A percentile compares a stretch with the other conserved stretches of the same genome.
These are phyloP conservation scores for Bufotes viridis DNA, from an alignment of 2,797 vertebrate genomes.

Conservation along the genomic window DNA sequence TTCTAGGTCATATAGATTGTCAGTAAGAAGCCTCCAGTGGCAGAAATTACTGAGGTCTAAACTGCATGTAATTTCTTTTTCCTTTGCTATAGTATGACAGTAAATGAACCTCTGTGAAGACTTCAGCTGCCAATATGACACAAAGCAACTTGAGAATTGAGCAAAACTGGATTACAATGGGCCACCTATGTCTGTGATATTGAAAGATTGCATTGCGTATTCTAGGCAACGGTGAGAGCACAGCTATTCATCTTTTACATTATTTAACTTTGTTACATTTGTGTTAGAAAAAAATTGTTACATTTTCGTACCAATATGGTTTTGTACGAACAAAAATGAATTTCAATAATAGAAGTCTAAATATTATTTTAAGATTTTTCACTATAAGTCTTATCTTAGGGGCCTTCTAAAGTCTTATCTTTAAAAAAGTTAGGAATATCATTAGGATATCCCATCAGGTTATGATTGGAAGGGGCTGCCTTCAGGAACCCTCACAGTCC, in stretches of 20 bases:
- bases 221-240: constrained; percentile 4
- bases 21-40: constrained; percentile 61
- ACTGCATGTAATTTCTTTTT: constrained; percentile 44
- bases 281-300: constrained; percentile 13
- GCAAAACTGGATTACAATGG: not conserved
- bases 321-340: not conserved
- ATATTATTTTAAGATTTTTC: not conserved
- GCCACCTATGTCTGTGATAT: constrained; percentile 50
- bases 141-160: constrained; percentile 52
- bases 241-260: constrained; percentile 19
- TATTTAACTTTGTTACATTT: constrained; percentile 18
- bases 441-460: no score
- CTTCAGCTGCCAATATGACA: constrained; percentile 29
- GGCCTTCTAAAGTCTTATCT: no score
- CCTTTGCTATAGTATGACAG: constrained; percentile 41
- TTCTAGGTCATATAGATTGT: constrained; percentile 64
- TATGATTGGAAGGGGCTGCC: no score
- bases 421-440: no score
- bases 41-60: constrained; percentile 61
- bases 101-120: constrained; percentile 43
- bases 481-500: no score
- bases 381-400: no score
- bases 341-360: not conserved
- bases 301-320: not conserved
- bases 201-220: constrained; percentile 29